Conservation (phyloP, 2,888 invertebrate genomes). For the Luperina testacea region DNA sequence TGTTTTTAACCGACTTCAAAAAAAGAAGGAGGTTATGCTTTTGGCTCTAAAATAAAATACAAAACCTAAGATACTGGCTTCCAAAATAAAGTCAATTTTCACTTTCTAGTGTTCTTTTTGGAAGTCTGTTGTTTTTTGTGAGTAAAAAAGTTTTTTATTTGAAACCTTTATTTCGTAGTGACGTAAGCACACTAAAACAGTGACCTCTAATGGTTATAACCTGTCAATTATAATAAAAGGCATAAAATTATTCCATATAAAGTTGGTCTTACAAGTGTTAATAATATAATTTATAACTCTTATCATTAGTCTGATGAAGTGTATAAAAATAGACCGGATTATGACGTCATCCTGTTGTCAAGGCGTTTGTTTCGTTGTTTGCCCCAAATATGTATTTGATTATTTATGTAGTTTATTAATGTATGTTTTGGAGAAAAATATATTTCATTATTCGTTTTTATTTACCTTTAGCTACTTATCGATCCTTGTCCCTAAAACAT, state of each 20-base stretch:
- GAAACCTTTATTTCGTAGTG: neutral
- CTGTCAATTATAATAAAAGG: neutral
- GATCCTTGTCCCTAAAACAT: neutral
- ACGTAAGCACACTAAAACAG: neutral
- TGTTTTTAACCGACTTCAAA: neutral
- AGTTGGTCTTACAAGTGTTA: neutral
- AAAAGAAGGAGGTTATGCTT: no score
- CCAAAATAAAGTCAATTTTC: neutral
- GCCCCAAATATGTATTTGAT: neutral
- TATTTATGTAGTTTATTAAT: no score
- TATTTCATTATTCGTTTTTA: neutral
- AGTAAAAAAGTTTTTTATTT: no score
- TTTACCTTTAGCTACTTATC: neutral
- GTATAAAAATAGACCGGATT: conserved; percentile 19
- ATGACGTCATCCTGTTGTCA: conserved; percentile 36
- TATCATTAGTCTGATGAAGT: conserved; percentile 21
- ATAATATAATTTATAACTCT: conserved; percentile 14
- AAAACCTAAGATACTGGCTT: neutral
- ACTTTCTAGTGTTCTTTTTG: neutral
- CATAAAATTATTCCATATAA: neutral
- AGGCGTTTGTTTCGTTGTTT: conserved; percentile 15
- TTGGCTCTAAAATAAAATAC: neutral
- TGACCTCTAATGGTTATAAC: conserved; percentile 1
- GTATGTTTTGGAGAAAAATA: neutral
- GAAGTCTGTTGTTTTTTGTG: no score